These are phyloP conservation scores for Octonoba sinensis DNA, from an alignment of 2,888 invertebrate genomes.

Conservation along the genomic window DNA sequence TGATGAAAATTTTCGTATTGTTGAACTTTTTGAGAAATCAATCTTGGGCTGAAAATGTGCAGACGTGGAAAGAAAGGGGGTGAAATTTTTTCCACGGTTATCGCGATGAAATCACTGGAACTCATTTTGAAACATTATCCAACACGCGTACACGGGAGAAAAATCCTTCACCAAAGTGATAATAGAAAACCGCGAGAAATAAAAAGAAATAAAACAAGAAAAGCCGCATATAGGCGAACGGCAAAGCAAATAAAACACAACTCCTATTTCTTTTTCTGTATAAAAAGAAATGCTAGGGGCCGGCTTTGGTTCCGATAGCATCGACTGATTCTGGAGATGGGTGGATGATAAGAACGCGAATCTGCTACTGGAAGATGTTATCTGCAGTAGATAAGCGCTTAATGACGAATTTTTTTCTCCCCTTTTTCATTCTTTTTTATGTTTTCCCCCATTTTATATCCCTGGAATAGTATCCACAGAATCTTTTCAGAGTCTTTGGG, in stretches of 20 bases:
- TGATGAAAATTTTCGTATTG: too few relatives aligned
- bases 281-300: constrained; percentile 12
- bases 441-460: constrained; percentile 11
- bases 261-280: constrained; percentile 5
- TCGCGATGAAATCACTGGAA: constrained; percentile 21
- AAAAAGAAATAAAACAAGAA: constrained; percentile 23
- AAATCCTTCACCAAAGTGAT: constrained; percentile 21
- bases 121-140: constrained; percentile 50
- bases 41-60: neutral
- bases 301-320: constrained; percentile 22
- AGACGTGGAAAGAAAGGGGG: neutral
- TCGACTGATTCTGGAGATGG: constrained; percentile 49
- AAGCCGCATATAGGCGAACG: constrained; percentile 18
- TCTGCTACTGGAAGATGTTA: constrained; percentile 56
- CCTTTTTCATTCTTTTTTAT: constrained; percentile 6
- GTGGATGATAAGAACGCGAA: constrained; percentile 38
- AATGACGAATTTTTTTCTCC: constrained; percentile 45
- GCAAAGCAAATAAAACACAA: constrained; percentile 44
- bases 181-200: constrained; percentile 39
- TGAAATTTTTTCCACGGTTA: constrained; percentile 15
- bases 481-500: too few relatives aligned
- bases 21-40: too few relatives aligned
- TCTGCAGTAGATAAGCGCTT: constrained; percentile 48
- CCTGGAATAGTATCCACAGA: neutral
- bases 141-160: constrained; percentile 27